Conservation (phyloP, 2,797 vertebrate species). For the Sternarchorhynchus goeldii region DNA sequence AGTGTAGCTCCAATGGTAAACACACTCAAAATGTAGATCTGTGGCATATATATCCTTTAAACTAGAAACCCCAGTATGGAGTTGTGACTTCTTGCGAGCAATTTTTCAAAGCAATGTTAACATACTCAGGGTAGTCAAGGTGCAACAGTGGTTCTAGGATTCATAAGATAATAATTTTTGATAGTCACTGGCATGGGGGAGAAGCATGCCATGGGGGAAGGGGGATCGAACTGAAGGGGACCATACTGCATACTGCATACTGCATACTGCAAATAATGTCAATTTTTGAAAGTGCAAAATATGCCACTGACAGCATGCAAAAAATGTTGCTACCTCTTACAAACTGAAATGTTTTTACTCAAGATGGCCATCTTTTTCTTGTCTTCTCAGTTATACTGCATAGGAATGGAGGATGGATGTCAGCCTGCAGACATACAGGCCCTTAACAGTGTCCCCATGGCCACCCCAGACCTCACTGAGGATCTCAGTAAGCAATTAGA, state of each 20-base stretch:
- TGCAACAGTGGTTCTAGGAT: background rate
- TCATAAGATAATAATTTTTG: background rate
- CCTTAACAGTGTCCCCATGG: constrained; percentile 43
- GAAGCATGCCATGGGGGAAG: too few relatives aligned
- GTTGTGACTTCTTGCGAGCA: background rate
- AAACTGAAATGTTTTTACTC: background rate
- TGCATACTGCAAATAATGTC: too few relatives aligned
- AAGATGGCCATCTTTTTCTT: constrained; percentile 2
- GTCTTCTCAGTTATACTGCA: constrained; percentile 44
- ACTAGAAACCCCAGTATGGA: background rate
- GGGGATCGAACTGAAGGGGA: too few relatives aligned
- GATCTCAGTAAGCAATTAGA: constrained; percentile 89
- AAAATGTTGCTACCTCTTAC: background rate
- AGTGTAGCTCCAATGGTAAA: constrained; percentile 45
- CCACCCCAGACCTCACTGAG: constrained; percentile 77
- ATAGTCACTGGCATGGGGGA: too few relatives aligned
- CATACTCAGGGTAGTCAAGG: background rate
- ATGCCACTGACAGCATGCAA: background rate
- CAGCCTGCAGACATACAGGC: constrained; percentile 54
- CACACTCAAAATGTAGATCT: constrained; percentile 31
- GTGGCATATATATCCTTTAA: constrained; percentile 22
- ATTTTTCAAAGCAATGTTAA: background rate
- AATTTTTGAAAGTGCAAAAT: too few relatives aligned
- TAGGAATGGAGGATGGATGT: constrained; percentile 81
- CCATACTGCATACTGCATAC: too few relatives aligned